Base-by-base conservation (phyloP, 2,888 invertebrate species). In the Agrochola litura region DNA sequence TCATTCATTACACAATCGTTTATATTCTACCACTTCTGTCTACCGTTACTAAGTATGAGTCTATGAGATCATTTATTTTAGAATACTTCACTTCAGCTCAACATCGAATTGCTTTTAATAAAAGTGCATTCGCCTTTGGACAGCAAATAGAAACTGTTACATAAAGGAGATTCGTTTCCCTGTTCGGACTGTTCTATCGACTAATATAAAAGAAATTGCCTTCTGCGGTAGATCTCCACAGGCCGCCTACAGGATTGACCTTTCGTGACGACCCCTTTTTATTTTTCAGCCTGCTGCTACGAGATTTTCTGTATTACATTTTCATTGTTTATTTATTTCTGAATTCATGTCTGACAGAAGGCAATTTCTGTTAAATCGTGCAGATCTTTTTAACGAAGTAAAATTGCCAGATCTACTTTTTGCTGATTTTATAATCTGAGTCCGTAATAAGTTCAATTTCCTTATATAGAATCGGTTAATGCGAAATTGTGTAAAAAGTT, bases 1-100 rank as follows among this genome's bases (percentile, higher is more conserved):
- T 73, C 61, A 82, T 89, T 73, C 61, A 82, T 89, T 87, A 85
- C 87, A 77, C 80, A 88, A 83, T 87, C 65, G 69, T 81, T 84
- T 68, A 72, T 76, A 76, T 83, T 79, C 70, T 74, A 58, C 74
- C 65, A 81, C 56, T 80, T 74, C 12, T 30, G n/a, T n/a, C 37
- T 72, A 77, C 61, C 66, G 70, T 64, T 76, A 67, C 65, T 64
- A 69, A 68, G 60, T 68, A 75, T 81, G 64, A 76, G 77, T 66
- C 56, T 68, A 75, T 81, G 64, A 76, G 77, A 81, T 83, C 84
- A 84, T 88, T 85, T 70, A 52, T 73, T 79, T 77, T 77, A 8
- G 25, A 80, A 74, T 77, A 69, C 67, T 80, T 65, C 37, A 37
- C 52, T 69, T 65, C 46, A 64, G 70, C 49, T 79, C 54, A 61